Evolutionary conservation across 1,140 invertebrate genomes (phyloP), one percentile per base, ranked within the genome.

Genomic region (Acyrthosiphon pisum): DNA sequence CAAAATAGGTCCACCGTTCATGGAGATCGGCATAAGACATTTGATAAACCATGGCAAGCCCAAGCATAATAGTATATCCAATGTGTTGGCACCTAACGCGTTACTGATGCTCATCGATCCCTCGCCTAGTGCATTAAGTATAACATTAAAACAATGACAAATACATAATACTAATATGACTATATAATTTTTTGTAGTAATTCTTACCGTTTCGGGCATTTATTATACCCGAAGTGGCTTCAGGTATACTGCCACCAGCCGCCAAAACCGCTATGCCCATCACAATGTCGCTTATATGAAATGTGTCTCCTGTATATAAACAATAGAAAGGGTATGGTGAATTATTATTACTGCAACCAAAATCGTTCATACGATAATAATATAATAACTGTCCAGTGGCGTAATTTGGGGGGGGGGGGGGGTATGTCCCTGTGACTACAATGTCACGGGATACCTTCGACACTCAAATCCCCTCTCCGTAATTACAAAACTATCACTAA

Each of bases 261-360:
- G 97, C 97, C 60, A 99, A 95, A 93, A 99, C 97, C 0, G 98
- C 99, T 94, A 99, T 96, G 18, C 98, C 98, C 97, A 99, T 98
- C 1, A 99, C 97, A 9, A 98, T 97, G 94, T 98, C 97, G 1
- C 97, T 97, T 86, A 98, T 97, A 30, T 96, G 96, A 30, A 98
- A 96, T 0, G 97, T 97, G 94, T 97, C 96, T 90, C 97, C 97
- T 97, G 94, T 68, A 18, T 93, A 83, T 53, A 89, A 93, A 93
- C 60, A 35, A n/a, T 18, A 18, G n/a, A n/a, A n/a, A n/a, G 11
- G 14, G 3, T 14, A 68, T 3, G 4, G 60, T n/a, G 3, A 30
- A 68, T 68, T 76, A 68, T n/a, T 18, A 76, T n/a, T 18, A 76
- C 60, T n/a, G 14, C 11, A 35, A n/a, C 60, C 6, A 11, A 30